Evolutionary conservation across 1,140 invertebrate genomes (phyloP).

Genomic region (Macrosteles quadrilineatus): DNA sequence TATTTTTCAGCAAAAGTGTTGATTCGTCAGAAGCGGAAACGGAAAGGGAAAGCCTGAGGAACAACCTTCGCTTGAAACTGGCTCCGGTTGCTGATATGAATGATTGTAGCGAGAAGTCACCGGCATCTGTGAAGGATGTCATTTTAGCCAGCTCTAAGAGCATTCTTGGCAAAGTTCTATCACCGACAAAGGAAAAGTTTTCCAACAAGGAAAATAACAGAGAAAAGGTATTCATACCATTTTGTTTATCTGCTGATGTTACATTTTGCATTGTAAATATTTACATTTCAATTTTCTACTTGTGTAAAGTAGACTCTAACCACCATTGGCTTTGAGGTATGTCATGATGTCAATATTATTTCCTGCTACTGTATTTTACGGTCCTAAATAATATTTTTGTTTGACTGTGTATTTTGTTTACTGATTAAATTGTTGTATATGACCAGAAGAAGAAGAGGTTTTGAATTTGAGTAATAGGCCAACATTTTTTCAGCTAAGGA

Average conservation of each 20-base stretch:
- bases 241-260: constrained; percentile 16
- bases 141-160: constrained; percentile 73
- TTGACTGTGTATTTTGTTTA: too few species aligned
- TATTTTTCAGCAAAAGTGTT: constrained; percentile 19
- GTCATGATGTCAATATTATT: too few species aligned
- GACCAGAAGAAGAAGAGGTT: too few species aligned
- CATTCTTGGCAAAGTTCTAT: constrained; percentile 76
- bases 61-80: constrained; percentile 29
- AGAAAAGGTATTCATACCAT: constrained; percentile 32
- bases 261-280: too few species aligned
- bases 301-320: too few species aligned
- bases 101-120: constrained; percentile 52
- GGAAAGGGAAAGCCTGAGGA: constrained; percentile 25
- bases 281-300: too few species aligned
- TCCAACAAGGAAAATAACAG: constrained; percentile 35
- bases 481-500: too few species aligned
- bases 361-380: too few species aligned
- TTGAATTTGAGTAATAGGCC: too few species aligned
- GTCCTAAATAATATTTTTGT: too few species aligned
- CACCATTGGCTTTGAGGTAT: too few species aligned
- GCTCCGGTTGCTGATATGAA: constrained; percentile 26
- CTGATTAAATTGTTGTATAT: too few species aligned
- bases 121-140: constrained; percentile 65
- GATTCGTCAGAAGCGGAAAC: constrained; percentile 28
- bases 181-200: constrained; percentile 70